Evolutionary conservation across 2,888 invertebrate genomes (phyloP).

Genomic region (Lamellibrachia satsuma): DNA sequence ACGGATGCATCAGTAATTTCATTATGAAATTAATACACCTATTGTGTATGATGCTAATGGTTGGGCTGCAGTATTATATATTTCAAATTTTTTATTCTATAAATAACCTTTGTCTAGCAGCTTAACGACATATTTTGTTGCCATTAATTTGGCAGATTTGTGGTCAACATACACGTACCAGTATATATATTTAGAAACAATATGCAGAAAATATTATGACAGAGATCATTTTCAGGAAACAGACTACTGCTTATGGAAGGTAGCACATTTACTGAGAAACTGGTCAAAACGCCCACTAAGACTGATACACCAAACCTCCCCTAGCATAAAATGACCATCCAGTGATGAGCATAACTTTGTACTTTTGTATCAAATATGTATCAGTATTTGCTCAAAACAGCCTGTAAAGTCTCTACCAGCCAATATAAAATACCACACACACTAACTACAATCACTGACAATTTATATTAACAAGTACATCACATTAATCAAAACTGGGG

Average conservation of each 20-base stretch:
- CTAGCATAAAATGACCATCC: neutral
- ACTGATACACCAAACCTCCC: neutral
- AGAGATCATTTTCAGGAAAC: too few relatives aligned
- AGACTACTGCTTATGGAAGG: too few relatives aligned
- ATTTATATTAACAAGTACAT: neutral
- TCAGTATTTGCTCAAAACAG: neutral
- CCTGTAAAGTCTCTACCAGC: neutral
- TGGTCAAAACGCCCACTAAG: neutral
- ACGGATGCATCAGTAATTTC: neutral
- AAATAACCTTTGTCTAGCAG: too few relatives aligned
- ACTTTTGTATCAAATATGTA: constrained; percentile 13
- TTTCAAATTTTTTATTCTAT: neutral
- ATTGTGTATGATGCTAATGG: neutral
- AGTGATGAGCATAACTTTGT: neutral
- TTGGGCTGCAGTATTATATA: neutral
- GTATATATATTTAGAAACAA: too few relatives aligned
- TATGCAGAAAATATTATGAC: too few relatives aligned
- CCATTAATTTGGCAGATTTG: too few relatives aligned
- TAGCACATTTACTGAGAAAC: too few relatives aligned
- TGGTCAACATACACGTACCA: too few relatives aligned
- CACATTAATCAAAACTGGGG: neutral
- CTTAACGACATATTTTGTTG: too few relatives aligned
- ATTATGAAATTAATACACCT: neutral
- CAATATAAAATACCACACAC: neutral
- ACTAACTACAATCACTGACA: neutral